Evolutionary conservation across 2,113 vertebrate species (phyloP).

Genomic region (Microcebus ravelobensis): DNA sequence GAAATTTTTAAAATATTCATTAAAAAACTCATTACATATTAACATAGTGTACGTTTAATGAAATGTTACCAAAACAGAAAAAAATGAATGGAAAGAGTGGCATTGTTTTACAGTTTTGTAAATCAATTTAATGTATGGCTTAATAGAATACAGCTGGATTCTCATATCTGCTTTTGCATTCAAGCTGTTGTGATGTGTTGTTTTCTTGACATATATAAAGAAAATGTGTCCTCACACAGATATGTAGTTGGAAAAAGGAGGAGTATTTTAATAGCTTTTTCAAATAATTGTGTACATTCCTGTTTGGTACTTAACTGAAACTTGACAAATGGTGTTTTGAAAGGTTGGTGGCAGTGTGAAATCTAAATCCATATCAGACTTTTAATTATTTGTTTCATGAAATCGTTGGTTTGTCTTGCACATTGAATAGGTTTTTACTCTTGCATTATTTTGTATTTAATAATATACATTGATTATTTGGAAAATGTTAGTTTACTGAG

Average conservation of each 20-base stretch:
- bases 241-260: neutral
- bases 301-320: conserved; percentile 21
- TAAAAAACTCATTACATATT: neutral
- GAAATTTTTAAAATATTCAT: neutral
- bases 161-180: neutral
- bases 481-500: conserved; percentile 33
- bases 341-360: neutral
- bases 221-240: neutral
- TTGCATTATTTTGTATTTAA: neutral
- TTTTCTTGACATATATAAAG: conserved; percentile 39
- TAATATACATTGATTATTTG: conserved; percentile 19
- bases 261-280: conserved; percentile 48
- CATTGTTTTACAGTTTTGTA: conserved; percentile 15
- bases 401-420: neutral
- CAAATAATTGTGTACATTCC: conserved; percentile 41
- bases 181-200: neutral
- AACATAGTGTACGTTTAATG: neutral
- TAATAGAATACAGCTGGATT: neutral
- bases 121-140: neutral
- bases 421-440: neutral
- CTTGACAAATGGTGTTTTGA: neutral
- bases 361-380: neutral
- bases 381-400: conserved; percentile 27
- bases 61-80: conserved; percentile 15
- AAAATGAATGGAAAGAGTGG: neutral